Base-by-base conservation (phyloP, 2,113 vertebrate genomes). In the Hippocampus mohnikei region DNA sequence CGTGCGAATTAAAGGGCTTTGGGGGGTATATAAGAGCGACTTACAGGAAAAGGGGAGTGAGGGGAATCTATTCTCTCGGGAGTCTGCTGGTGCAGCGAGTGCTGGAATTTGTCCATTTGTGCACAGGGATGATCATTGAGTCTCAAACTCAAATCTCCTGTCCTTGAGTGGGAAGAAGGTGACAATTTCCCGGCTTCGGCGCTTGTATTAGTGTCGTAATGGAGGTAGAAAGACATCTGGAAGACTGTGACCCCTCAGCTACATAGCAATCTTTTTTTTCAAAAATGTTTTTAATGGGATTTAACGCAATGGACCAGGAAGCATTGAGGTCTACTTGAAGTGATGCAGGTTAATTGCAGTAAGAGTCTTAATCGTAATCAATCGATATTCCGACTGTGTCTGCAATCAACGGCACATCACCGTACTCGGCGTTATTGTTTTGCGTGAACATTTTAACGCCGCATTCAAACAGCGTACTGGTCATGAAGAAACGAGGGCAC, bases 1-100 rank as follows among this genome's bases (percentile, higher is more conserved):
- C 66, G 41, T 78, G 77, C 77, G 83, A 84, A 84, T 85, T 72
- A 71, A 78, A 65, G 71, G 75, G 68, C 63, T 77, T 44, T 67
- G 33, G 8, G 81, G 9, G 82, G 80, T 61, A 72, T 69, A 78
- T 79, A 83, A 85, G 84, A 81, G 67, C 67, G 13, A 61, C 66
- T 81, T 56, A 61, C n/a, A 68, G 78, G 76, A 8, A 60, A 58
- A 18, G 27, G 12, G 16, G 27, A 60, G 78, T 37, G 70, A 80
- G 68, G 60, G 33, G 71, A 59, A 50, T 50, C 68, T 67, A 74
- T 69, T 87, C 78, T 81, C 78, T 67, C 18, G 66, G 71, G 48
- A 70, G 66, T 67, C n/a, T 18, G 21, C 7, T 13, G 33, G 42
- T 53, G 77, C 69, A 3, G 69, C 66, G 75, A 81, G 73, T 78